phyloP scores from a whole-genome alignment of 2,797 vertebrate genomes.

The Ispidina lecontei region DNA sequence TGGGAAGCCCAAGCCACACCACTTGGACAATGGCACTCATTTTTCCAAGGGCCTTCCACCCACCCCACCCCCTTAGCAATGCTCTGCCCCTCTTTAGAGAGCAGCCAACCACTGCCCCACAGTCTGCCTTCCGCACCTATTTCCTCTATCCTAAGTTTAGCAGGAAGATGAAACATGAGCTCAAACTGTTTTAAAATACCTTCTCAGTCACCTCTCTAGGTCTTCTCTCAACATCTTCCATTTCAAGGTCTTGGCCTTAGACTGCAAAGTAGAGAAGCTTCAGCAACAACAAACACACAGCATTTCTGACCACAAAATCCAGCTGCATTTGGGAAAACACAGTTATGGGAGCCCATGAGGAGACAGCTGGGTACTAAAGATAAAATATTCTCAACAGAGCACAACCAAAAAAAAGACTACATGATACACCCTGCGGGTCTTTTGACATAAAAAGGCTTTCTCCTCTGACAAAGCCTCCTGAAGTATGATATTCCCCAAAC shows the following conservation, averaged over 20 bases:
- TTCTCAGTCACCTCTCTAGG: not conserved
- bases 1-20: not conserved
- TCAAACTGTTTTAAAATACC: not conserved
- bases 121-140: not conserved
- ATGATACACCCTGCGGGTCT: not conserved
- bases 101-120: not conserved
- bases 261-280: not conserved
- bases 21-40: not conserved
- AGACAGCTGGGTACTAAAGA: not conserved
- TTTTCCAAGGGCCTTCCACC: not conserved
- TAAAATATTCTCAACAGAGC: not conserved
- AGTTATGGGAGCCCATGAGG: not conserved
- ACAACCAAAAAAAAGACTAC: not conserved
- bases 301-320: not conserved
- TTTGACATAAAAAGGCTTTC: not conserved
- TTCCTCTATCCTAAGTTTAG: not conserved
- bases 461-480: not conserved
- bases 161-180: not conserved
- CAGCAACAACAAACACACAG: not conserved
- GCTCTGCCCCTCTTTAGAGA: not conserved
- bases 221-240: not conserved
- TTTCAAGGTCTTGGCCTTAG: not conserved
- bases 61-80: accelerated
- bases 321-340: not conserved
- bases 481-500: not conserved